These are phyloP conservation scores for Orchestia grillus DNA, from an alignment of 1,140 invertebrate species.

Conservation along the genomic window DNA sequence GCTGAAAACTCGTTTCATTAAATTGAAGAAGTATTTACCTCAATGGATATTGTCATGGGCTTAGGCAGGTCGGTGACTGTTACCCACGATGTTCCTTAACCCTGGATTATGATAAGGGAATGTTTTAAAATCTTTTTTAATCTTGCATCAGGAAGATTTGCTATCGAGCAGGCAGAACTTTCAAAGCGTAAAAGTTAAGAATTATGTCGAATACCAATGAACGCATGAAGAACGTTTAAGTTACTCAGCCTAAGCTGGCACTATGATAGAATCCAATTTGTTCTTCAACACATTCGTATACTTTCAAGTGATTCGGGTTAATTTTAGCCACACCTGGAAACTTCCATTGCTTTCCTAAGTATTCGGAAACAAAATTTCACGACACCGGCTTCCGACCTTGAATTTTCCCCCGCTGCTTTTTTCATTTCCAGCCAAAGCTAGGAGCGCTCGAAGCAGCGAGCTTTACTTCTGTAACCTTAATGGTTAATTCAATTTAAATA, in stretches of 20 bases:
- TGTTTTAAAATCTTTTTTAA: too few species aligned
- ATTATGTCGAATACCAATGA: too few species aligned
- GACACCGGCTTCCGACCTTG: neutral
- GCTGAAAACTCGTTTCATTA: too few species aligned
- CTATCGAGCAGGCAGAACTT: too few species aligned
- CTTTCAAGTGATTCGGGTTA: neutral
- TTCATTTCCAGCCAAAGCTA: neutral
- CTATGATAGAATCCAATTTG: neutral
- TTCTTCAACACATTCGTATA: neutral
- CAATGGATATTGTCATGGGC: too few species aligned
- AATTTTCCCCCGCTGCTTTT: neutral
- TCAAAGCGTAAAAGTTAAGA: too few species aligned
- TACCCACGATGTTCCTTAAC: too few species aligned
- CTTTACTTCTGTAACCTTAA: neutral
- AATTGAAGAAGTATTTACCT: too few species aligned
- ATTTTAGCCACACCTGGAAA: neutral
- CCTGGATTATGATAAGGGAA: too few species aligned
- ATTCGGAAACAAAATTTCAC: neutral
- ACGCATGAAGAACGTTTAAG: neutral
- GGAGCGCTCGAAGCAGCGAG: neutral
- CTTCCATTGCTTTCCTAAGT: neutral
- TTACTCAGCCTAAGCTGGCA: neutral
- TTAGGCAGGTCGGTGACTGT: too few species aligned
- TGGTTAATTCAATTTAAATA: constrained; percentile 26
- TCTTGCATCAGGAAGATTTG: too few species aligned